phyloP scores from a whole-genome alignment of 2,888 invertebrate genomes.

The Scotopteryx bipunctaria region DNA sequence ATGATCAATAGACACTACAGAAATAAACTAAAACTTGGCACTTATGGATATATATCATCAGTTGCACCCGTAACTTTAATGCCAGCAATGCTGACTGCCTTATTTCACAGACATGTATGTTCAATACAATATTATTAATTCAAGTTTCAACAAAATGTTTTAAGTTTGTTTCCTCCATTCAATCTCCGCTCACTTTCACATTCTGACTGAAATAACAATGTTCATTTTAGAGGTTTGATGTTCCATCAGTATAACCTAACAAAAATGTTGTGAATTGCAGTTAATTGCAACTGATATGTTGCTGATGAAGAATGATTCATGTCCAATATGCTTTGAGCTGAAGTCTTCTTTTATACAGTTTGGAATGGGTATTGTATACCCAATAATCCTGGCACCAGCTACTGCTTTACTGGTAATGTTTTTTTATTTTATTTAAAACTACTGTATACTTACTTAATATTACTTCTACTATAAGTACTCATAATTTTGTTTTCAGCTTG shows the following conservation, averaged over 20 bases:
- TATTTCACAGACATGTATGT: slow-evolving; percentile 84
- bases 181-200: no score
- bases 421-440: slow-evolving; percentile 12
- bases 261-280: slow-evolving; percentile 64
- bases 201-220: no score
- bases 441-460: neutral
- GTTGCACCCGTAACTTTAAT: slow-evolving; percentile 84
- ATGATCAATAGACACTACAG: slow-evolving; percentile 86
- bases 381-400: slow-evolving; percentile 84
- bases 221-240: no score
- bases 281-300: slow-evolving; percentile 82
- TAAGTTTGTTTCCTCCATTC: no score
- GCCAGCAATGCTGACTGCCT: slow-evolving; percentile 81
- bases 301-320: slow-evolving; percentile 78
- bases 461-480: neutral
- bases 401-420: slow-evolving; percentile 83
- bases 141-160: no score
- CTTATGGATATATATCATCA: slow-evolving; percentile 83
- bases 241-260: no score
- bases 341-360: slow-evolving; percentile 83
- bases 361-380: slow-evolving; percentile 81
- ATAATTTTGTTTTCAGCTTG: slow-evolving; percentile 77
- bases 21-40: slow-evolving; percentile 82
- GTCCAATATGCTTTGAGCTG: slow-evolving; percentile 86
- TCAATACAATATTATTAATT: no score